A percentile compares a stretch with the other conserved stretches of the same genome.
These are phyloP conservation scores for Danio tinwini DNA, from an alignment of 2,797 vertebrate species.

Conservation along the genomic window DNA sequence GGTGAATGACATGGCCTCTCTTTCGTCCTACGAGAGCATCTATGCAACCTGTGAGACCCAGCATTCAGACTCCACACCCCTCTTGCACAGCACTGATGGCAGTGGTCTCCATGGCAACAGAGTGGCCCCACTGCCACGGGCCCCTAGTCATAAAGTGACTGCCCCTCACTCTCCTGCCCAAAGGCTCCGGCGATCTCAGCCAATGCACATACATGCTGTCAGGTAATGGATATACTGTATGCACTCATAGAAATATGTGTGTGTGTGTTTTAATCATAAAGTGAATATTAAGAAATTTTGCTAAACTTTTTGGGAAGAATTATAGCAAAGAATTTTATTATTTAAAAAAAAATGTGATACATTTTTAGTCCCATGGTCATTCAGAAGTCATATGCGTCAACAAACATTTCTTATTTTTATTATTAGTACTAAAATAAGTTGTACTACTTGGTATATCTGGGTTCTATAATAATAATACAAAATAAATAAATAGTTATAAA, in stretches of 20 bases:
- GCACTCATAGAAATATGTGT: background rate
- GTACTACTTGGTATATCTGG: no score
- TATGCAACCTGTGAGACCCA: constrained; percentile 80
- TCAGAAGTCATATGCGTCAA: no score
- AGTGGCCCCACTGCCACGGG: constrained; percentile 65
- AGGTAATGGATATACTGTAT: constrained; percentile 78
- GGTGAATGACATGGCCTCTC: constrained; percentile 92
- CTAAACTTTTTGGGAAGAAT: no score
- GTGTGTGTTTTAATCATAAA: no score
- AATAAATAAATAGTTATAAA: no score
- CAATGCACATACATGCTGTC: constrained; percentile 92
- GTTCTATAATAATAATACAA: no score
- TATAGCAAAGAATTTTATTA: no score
- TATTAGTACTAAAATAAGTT: no score
- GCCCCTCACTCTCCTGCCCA: constrained; percentile 72
- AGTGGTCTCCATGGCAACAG: constrained; percentile 57
- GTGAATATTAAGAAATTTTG: no score
- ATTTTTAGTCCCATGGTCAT: no score
- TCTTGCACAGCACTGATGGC: constrained; percentile 82
- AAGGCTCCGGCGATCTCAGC: constrained; percentile 88
- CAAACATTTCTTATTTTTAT: no score
- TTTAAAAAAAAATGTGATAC: no score
- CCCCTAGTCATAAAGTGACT: constrained; percentile 56
- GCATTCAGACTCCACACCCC: constrained; percentile 82
- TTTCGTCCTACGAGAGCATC: constrained; percentile 86